These are phyloP conservation scores for Kradibia gibbosae DNA, from an alignment of 1,140 invertebrate species.

Conservation along the genomic window DNA sequence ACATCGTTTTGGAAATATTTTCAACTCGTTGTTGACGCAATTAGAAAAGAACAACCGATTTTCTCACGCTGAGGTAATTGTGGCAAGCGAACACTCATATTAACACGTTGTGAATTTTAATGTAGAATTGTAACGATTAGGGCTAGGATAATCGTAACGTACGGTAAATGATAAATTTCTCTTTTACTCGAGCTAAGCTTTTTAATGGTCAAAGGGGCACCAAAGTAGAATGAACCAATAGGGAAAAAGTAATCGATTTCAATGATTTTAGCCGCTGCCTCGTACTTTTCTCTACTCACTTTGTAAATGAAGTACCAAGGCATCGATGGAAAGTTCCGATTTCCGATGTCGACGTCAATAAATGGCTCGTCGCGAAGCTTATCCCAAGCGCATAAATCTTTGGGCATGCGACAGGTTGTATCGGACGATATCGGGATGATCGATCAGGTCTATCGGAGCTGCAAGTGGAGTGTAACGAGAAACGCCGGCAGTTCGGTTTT, in stretches of 20 bases:
- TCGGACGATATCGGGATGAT: background rate
- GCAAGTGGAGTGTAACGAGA: background rate
- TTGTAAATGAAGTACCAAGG: background rate
- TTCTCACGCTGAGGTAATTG: background rate
- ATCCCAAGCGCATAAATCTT: slow-evolving; percentile 28
- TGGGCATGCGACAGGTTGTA: background rate
- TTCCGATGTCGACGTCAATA: slow-evolving; percentile 18
- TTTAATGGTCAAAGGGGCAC: background rate
- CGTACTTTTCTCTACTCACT: background rate
- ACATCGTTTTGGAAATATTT: background rate
- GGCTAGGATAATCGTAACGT: background rate
- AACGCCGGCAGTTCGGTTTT: background rate
- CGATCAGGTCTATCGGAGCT: background rate
- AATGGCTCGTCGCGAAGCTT: slow-evolving; percentile 22
- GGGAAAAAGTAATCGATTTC: background rate
- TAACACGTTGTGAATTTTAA: background rate
- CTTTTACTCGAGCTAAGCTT: background rate
- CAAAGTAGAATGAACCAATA: background rate
- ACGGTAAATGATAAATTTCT: background rate
- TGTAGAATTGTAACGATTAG: background rate
- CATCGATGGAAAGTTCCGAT: slow-evolving; percentile 38
- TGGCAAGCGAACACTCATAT: background rate
- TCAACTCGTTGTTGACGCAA: background rate
- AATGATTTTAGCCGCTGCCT: background rate
- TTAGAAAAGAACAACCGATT: background rate